Conservation (phyloP, 2,113 vertebrate species). For the Egretta garzetta region DNA sequence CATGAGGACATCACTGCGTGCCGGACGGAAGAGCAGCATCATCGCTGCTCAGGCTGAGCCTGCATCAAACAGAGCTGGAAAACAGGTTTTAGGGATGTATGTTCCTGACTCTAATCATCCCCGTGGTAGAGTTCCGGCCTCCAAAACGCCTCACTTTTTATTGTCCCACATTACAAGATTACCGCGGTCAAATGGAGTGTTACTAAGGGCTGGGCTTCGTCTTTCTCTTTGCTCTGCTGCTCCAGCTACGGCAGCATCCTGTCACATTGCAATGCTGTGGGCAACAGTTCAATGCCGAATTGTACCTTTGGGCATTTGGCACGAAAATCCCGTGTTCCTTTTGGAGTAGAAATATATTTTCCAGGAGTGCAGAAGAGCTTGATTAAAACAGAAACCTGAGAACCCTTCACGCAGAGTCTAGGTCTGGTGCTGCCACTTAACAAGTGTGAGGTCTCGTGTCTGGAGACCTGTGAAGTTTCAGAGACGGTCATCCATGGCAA, state of each 20-base stretch:
- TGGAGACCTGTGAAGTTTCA: neutral
- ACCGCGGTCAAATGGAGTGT: neutral
- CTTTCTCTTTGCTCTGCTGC: neutral
- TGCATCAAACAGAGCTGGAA: neutral
- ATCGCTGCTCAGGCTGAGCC: neutral
- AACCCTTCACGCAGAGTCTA: neutral
- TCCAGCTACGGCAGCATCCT: neutral
- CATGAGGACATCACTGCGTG: neutral
- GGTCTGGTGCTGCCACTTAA: neutral
- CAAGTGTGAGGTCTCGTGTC: neutral
- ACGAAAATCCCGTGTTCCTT: neutral
- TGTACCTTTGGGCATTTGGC: neutral
- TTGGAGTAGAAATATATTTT: neutral
- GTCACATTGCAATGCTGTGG: neutral
- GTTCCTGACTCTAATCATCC: neutral
- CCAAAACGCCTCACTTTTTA: neutral
- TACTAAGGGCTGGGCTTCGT: neutral
- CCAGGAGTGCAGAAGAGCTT: neutral
- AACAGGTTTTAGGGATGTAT: neutral
- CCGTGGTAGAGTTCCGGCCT: neutral
- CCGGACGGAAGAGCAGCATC: neutral
- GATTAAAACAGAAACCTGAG: neutral
- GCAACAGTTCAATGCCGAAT: neutral
- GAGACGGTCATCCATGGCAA: neutral
- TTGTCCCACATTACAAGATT: neutral